phyloP scores from a whole-genome alignment of 2,113 vertebrate genomes.

The Naja naja region DNA sequence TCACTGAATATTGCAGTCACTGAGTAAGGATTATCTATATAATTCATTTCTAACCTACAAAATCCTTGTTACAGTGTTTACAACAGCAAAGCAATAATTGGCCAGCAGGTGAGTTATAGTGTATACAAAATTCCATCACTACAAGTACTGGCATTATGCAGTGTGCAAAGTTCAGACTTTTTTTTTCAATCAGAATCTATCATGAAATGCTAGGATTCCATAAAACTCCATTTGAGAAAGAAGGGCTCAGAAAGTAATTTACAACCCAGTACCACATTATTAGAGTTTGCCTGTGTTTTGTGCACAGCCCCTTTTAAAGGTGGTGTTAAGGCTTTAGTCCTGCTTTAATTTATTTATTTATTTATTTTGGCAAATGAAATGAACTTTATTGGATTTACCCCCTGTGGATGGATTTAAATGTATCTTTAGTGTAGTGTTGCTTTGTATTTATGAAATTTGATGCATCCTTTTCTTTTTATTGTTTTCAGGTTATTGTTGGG shows the following conservation, averaged over 20 bases:
- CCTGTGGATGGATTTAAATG: conserved; percentile 22
- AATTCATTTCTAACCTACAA: background rate
- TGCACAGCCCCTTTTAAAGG: background rate
- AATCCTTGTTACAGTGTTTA: background rate
- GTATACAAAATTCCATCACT: background rate
- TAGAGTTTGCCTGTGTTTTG: background rate
- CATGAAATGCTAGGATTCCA: background rate
- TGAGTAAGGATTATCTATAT: background rate
- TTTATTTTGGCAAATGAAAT: background rate
- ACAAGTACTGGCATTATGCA: background rate
- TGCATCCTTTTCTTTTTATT: conserved; percentile 55
- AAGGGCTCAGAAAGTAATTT: background rate
- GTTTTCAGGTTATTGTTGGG: conserved; percentile 87
- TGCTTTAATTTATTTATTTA: background rate
- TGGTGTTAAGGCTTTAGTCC: conserved; percentile 24
- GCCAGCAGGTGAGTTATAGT: background rate
- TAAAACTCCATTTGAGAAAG: background rate
- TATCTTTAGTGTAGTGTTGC: conserved; percentile 25
- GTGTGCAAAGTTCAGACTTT: background rate
- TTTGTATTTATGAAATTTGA: conserved; percentile 58
- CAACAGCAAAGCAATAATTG: background rate
- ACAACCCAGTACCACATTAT: background rate
- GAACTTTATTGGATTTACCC: conserved; percentile 18
- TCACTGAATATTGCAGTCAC: background rate
- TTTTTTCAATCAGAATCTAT: background rate